These are phyloP conservation scores for Mya arenaria DNA, from an alignment of 1,140 invertebrate genomes.

Conservation along the genomic window DNA sequence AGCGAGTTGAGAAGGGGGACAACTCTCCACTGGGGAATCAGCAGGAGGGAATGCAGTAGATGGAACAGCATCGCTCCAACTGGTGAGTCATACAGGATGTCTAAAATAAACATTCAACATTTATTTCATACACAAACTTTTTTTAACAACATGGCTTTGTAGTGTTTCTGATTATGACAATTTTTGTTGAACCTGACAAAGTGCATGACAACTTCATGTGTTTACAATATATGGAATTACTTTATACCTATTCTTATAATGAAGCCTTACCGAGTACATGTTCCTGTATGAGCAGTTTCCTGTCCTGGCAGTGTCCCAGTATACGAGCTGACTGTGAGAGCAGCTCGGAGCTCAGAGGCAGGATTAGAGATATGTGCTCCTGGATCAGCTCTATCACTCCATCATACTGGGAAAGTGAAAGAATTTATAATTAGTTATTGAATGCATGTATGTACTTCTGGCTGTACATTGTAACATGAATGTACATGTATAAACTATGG, in stretches of 20 bases:
- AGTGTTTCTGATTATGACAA: too few relatives aligned
- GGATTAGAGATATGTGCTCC: constrained; percentile 82
- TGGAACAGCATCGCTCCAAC: constrained; percentile 85
- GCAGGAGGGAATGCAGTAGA: constrained; percentile 83
- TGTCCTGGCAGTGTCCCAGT: constrained; percentile 30
- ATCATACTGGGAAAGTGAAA: constrained; percentile 19
- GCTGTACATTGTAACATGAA: too few relatives aligned
- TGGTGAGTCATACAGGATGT: constrained; percentile 82
- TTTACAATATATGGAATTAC: too few relatives aligned
- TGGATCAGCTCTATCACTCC: constrained; percentile 79
- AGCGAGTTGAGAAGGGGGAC: constrained; percentile 82
- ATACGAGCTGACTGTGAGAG: constrained; percentile 74
- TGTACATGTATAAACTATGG: too few relatives aligned
- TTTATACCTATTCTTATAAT: too few relatives aligned
- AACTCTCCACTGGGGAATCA: constrained; percentile 81
- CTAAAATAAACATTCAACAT: constrained; percentile 73
- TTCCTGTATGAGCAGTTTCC: constrained; percentile 37
- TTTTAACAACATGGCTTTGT: too few relatives aligned
- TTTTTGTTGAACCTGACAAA: too few relatives aligned
- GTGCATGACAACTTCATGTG: too few relatives aligned
- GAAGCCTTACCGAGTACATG: constrained; percentile 62
- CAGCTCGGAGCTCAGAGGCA: constrained; percentile 82
- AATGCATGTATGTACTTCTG: constrained; percentile 35
- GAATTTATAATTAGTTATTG: not conserved
- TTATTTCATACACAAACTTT: too few relatives aligned